phyloP scores from a whole-genome alignment of 2,113 vertebrate species.

The Macaca mulatta region DNA sequence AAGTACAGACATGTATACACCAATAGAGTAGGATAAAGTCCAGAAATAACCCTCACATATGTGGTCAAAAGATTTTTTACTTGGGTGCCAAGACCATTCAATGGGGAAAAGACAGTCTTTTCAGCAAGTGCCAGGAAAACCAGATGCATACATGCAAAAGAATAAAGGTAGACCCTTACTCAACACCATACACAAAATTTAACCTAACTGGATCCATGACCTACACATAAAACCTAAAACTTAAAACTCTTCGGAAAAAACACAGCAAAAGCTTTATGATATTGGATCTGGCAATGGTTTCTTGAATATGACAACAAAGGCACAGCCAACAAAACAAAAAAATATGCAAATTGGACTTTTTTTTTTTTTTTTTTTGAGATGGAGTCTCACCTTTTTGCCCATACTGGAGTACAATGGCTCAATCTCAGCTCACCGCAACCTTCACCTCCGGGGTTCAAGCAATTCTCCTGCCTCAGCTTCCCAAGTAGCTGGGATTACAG shows the following conservation, averaged over 20 bases:
- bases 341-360: neutral
- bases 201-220: neutral
- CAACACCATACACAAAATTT: neutral
- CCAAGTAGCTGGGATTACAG: too few relatives aligned
- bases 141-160: neutral
- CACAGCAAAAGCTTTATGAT: neutral
- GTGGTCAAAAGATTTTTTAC: neutral
- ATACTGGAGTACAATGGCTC: too few relatives aligned
- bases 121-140: neutral
- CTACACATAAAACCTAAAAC: neutral
- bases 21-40: neutral
- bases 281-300: neutral
- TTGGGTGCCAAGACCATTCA: neutral
- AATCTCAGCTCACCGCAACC: too few relatives aligned
- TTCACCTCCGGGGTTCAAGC: too few relatives aligned
- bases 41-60: neutral
- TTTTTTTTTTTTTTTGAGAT: too few relatives aligned
- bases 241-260: neutral
- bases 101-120: neutral
- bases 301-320: neutral
- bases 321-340: neutral
- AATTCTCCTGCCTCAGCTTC: too few relatives aligned
- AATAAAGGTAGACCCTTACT: neutral
- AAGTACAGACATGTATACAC: neutral
- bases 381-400: too few relatives aligned